phyloP scores from a whole-genome alignment of 2,888 invertebrate species.

The Heterodera filipjevi region DNA sequence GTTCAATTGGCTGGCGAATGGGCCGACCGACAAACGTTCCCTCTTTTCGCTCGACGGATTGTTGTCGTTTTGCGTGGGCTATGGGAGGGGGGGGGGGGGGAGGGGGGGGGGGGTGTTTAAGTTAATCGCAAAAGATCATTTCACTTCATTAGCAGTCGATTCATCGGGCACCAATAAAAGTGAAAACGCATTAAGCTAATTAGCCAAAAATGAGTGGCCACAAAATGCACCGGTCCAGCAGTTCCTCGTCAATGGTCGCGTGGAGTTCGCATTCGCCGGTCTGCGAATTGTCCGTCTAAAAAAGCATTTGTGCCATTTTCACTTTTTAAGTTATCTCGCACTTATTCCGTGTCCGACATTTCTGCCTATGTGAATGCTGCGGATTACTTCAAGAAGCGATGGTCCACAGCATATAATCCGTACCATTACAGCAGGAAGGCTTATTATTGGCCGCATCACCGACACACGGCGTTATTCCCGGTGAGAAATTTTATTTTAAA shows the following conservation, averaged over 20 bases:
- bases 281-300: not conserved
- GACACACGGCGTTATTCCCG: slow-evolving; percentile 21
- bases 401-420: slow-evolving; percentile 26
- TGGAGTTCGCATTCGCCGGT: slow-evolving; percentile 25
- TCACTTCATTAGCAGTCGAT: not conserved
- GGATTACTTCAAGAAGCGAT: slow-evolving; percentile 27
- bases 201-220: slow-evolving; percentile 4
- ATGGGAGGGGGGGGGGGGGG: not conserved
- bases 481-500: not conserved
- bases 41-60: too few relatives aligned
- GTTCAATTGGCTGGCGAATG: not conserved
- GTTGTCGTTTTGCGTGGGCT: slow-evolving; percentile 1
- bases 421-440: slow-evolving; percentile 23
- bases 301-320: not conserved
- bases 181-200: not conserved
- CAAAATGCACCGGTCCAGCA: slow-evolving; percentile 19
- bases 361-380: slow-evolving; percentile 24
- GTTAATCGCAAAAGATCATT: not conserved
- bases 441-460: slow-evolving; percentile 26
- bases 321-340: slow-evolving; percentile 14
- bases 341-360: slow-evolving; percentile 23
- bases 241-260: slow-evolving; percentile 25
- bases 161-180: not conserved
- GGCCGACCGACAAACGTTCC: not conserved
- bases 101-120: too few relatives aligned